Evolutionary conservation across 2,888 invertebrate species (phyloP).

Genomic region (Harmothoe impar): DNA sequence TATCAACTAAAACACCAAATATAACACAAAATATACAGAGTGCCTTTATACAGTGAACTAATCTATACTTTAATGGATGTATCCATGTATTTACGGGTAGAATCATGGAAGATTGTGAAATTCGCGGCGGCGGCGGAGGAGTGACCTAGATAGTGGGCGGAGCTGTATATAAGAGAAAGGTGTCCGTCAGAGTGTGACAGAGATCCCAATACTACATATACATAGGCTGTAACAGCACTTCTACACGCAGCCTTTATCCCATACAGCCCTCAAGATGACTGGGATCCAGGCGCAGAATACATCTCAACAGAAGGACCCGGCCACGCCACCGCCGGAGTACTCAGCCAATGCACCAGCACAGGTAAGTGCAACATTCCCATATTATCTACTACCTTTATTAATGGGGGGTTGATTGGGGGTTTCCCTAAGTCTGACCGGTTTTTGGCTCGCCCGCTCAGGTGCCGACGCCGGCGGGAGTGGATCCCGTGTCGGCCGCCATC

Average conservation of each 20-base stretch:
- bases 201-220: neutral
- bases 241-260: neutral
- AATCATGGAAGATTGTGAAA: neutral
- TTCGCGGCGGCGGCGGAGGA: neutral
- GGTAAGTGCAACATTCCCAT: conserved; percentile 43
- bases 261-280: neutral
- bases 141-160: conserved; percentile 7
- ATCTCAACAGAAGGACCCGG: conserved; percentile 12
- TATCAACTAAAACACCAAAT: neutral
- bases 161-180: neutral
- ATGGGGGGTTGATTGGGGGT: conserved; percentile 59
- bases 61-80: neutral
- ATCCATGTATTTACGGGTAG: neutral
- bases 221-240: neutral
- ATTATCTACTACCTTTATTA: neutral
- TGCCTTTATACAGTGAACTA: neutral
- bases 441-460: conserved; percentile 31
- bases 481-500: conserved; percentile 24
- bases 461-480: neutral
- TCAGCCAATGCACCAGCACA: neutral
- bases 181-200: conserved; percentile 9
- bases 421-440: conserved; percentile 23
- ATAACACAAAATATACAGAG: neutral
- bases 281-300: conserved; percentile 8
- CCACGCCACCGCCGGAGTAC: conserved; percentile 59